Evolutionary conservation across 2,113 vertebrate genomes (phyloP), one percentile per base, ranked within the genome.

Genomic region (Pongo pygmaeus): DNA sequence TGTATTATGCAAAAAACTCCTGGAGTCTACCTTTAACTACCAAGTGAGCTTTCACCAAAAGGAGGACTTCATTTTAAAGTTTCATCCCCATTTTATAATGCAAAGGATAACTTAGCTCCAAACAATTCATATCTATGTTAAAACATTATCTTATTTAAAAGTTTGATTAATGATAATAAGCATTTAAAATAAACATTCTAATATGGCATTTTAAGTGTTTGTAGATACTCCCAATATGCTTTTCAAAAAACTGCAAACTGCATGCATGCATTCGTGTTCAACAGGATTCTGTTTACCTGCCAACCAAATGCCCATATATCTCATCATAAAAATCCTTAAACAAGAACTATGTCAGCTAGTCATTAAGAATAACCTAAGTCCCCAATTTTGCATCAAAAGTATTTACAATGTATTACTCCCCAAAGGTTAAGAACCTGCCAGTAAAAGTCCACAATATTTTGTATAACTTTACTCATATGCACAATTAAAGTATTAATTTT

Each of bases 1-100:
- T 32, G 93, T 93, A 40, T 98, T 98, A 98, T 98, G 98, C 94
- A 96, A 95, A 97, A 95, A 98, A 98, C 97, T 98, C 97, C 95
- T 97, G 93, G 96, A 98, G 98, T 98, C 97, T 93, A 96, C 97
- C 52, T 96, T 97, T 88, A 93, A 98, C 96, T 91, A 93, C 90
- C 61, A 93, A 84, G 96, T 48, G 97, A 97, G 97, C 88, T 97
- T 97, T 95, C 91, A 84, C 84, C 98, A 97, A 97, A 92, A 75
- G 85, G 89, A 97, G 81, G 22, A 87, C 48, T 89, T 85, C 91
- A 93, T 96, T 98, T 95, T 98, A 98, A 98, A 97, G 75, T 78
- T 89, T 95, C 55, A 69, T 43, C n/a, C 22, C 22, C 89, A 93
- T 14, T 95, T 96, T 95, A 94, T 57, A 94, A 86, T 74, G 35